A percentile compares a stretch with the other conserved stretches of the same genome.
phyloP scores from a whole-genome alignment of 2,888 invertebrate genomes.

The Chymomyza procnemis region DNA sequence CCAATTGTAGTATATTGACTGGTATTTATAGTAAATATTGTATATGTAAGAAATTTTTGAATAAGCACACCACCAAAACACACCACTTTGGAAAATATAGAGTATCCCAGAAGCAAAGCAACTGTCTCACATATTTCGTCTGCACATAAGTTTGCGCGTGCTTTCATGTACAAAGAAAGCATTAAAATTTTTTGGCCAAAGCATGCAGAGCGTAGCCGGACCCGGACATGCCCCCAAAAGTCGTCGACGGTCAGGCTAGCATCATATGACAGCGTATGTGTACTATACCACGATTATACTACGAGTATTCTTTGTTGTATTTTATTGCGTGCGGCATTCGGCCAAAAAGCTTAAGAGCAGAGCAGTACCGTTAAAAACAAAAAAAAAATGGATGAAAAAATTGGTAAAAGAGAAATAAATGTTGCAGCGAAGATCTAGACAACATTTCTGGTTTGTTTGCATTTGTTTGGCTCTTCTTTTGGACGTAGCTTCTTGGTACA shows the following conservation, averaged over 20 bases:
- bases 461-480: slow-evolving; percentile 60
- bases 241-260: not conserved
- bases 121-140: not conserved
- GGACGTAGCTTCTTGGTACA: not conserved
- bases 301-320: not conserved
- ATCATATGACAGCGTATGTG: not conserved
- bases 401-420: not conserved
- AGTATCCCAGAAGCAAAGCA: too few species aligned
- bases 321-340: not conserved
- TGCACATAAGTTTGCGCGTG: not conserved
- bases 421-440: not conserved
- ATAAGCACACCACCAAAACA: too few species aligned
- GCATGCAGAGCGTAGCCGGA: not conserved
- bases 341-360: not conserved
- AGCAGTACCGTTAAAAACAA: not conserved
- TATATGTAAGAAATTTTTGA: too few species aligned
- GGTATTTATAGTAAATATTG: too few species aligned
- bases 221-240: not conserved
- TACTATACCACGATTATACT: not conserved
- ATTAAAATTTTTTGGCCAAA: not conserved
- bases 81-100: too few species aligned
- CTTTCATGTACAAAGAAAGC: not conserved
- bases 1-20: too few species aligned
- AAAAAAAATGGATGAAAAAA: not conserved
- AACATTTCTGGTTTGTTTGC: slow-evolving; percentile 33